Conservation (phyloP, 2,888 invertebrate genomes). For the Lithophane semibrunnea region DNA sequence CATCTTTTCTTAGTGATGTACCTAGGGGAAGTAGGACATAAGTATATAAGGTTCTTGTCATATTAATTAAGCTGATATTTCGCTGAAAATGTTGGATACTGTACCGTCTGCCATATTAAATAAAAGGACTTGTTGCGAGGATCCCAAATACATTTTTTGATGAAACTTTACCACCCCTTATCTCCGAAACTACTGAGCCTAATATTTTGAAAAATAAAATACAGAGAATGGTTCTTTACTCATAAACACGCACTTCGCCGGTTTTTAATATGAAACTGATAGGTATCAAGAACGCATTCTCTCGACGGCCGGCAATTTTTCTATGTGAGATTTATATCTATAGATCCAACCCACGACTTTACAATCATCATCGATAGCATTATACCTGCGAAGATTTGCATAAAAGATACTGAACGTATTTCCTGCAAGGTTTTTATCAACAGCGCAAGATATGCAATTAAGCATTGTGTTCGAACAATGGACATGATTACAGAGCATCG, state of each 20-base stretch:
- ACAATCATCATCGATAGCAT: slow-evolving; percentile 1
- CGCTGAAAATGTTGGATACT: background rate
- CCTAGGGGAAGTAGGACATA: background rate
- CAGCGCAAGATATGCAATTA: slow-evolving; percentile 26
- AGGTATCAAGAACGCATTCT: no score
- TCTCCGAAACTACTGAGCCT: no score
- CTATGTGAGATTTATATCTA: background rate
- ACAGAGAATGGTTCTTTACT: no score
- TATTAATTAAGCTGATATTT: background rate
- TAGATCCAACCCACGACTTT: slow-evolving; percentile 7
- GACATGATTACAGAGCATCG: slow-evolving; percentile 46
- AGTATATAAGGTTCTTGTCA: background rate
- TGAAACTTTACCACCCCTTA: no score
- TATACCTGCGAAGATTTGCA: slow-evolving; percentile 25
- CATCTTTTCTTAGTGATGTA: slow-evolving; percentile 24
- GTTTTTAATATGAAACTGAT: no score
- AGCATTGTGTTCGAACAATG: slow-evolving; percentile 60
- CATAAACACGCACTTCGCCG: no score
- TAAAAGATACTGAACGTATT: slow-evolving; percentile 40
- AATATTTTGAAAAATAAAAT: no score
- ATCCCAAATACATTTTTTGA: no score
- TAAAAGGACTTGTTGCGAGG: no score
- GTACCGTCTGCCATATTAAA: no score
- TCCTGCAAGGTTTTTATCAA: slow-evolving; percentile 47
- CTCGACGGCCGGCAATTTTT: background rate